Evolutionary conservation across 2,888 invertebrate species (phyloP).

Genomic region (Drosophila neutralis): DNA sequence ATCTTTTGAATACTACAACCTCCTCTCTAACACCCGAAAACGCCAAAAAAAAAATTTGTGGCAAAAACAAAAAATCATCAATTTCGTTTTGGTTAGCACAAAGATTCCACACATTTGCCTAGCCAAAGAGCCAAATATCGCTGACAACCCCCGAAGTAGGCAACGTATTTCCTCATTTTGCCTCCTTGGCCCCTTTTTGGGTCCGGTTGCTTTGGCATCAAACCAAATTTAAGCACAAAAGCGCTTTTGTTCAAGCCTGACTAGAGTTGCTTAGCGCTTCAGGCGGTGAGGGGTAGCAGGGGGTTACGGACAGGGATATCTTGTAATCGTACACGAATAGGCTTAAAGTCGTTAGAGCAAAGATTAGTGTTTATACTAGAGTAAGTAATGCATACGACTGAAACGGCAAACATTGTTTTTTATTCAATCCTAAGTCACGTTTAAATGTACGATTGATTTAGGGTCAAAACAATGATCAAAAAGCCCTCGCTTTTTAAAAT

Average conservation of each 20-base stretch:
- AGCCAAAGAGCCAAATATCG: conserved; percentile 3
- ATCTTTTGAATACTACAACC: conserved; percentile 62
- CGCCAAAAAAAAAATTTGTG: conserved; percentile 28
- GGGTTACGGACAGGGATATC: not conserved
- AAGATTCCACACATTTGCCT: conserved; percentile 38
- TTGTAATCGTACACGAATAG: conserved; percentile 22
- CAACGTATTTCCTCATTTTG: conserved; percentile 15
- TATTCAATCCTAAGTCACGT: not conserved
- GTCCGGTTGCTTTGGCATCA: conserved; percentile 34
- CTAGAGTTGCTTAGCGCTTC: conserved; percentile 31
- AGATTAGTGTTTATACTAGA: not conserved
- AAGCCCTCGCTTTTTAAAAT: too few species aligned
- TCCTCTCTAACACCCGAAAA: conserved; percentile 34
- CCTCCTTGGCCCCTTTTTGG: not conserved
- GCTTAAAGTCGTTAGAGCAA: conserved; percentile 16
- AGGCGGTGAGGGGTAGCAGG: not conserved
- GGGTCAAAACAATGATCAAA: too few species aligned
- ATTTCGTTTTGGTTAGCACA: conserved; percentile 43
- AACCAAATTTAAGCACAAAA: conserved; percentile 49
- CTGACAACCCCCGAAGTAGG: conserved; percentile 59
- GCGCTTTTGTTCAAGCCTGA: conserved; percentile 43
- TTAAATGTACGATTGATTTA: too few species aligned
- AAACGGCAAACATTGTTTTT: not conserved
- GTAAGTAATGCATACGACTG: not conserved
- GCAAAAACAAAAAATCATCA: conserved; percentile 62